These are phyloP conservation scores for Arenaria interpres DNA, from an alignment of 2,113 vertebrate species.

Conservation along the genomic window DNA sequence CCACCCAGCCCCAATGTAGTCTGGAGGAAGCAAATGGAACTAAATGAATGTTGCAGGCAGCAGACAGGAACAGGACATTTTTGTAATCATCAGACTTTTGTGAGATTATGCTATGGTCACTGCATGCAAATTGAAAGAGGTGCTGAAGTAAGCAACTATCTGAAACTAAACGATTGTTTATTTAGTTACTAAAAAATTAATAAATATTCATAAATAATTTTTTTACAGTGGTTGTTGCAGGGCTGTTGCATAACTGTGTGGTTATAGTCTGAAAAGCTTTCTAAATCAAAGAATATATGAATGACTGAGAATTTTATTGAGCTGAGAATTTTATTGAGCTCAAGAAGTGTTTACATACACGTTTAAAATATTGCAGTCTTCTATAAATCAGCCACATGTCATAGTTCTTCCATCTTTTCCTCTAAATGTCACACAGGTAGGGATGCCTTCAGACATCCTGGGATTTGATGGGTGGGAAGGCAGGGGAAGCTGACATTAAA, in stretches of 20 bases:
- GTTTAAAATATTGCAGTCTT: background rate
- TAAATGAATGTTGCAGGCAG: background rate
- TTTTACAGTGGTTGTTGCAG: background rate
- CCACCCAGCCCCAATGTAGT: background rate
- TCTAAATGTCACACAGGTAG: background rate
- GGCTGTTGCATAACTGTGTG: background rate
- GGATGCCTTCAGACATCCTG: background rate
- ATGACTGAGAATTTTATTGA: background rate
- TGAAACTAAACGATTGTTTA: background rate
- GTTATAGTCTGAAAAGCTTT: background rate
- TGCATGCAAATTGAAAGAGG: background rate
- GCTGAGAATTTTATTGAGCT: background rate
- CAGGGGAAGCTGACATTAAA: background rate
- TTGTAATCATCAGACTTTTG: background rate
- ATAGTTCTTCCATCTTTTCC: background rate
- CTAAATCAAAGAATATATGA: background rate
- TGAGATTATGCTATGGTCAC: background rate
- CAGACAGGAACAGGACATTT: background rate
- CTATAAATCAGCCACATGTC: rapidly evolving
- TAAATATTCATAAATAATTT: background rate
- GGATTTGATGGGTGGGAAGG: rapidly evolving
- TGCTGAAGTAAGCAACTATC: background rate
- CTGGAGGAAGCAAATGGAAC: rapidly evolving
- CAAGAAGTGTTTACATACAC: background rate
- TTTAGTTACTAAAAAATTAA: background rate